These are phyloP conservation scores for Glaucopsyche alexis DNA, from an alignment of 2,888 invertebrate genomes.

Conservation along the genomic window DNA sequence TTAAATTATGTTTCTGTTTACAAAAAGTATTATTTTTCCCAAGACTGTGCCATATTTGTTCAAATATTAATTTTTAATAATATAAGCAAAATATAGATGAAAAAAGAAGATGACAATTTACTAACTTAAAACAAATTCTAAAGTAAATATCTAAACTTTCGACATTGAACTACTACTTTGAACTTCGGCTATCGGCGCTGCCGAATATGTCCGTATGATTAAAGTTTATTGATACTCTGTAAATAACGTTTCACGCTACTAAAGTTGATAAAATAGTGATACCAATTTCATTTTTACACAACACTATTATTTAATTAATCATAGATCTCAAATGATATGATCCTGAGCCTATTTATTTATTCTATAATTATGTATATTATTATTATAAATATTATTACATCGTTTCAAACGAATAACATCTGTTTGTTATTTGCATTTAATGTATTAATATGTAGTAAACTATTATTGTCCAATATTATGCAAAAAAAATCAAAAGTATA, in stretches of 20 bases:
- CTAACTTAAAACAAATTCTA: not conserved
- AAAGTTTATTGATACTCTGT: not conserved
- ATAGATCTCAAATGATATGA: not conserved
- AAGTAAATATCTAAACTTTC: too few relatives aligned
- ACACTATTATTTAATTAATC: too few relatives aligned
- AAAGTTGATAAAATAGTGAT: not conserved
- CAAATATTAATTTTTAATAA: not conserved
- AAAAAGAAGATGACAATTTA: not conserved
- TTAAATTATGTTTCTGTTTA: constrained; percentile 29
- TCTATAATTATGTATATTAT: not conserved
- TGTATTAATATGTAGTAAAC: constrained; percentile 34
- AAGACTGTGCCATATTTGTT: constrained; percentile 48
- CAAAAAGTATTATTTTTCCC: constrained; percentile 33
- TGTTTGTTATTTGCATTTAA: constrained; percentile 42
- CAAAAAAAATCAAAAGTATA: constrained; percentile 50
- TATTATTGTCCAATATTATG: constrained; percentile 39
- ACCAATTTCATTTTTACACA: not conserved
- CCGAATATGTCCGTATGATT: too few relatives aligned
- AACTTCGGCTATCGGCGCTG: too few relatives aligned
- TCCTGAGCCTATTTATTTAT: constrained; percentile 2
- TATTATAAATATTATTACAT: constrained; percentile 43
- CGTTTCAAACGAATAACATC: constrained; percentile 55
- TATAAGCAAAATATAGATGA: not conserved
- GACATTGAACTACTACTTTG: too few relatives aligned
- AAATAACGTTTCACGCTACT: not conserved